These are phyloP conservation scores for Neuroterus valhalla DNA, from an alignment of 1,140 invertebrate species.

Conservation along the genomic window DNA sequence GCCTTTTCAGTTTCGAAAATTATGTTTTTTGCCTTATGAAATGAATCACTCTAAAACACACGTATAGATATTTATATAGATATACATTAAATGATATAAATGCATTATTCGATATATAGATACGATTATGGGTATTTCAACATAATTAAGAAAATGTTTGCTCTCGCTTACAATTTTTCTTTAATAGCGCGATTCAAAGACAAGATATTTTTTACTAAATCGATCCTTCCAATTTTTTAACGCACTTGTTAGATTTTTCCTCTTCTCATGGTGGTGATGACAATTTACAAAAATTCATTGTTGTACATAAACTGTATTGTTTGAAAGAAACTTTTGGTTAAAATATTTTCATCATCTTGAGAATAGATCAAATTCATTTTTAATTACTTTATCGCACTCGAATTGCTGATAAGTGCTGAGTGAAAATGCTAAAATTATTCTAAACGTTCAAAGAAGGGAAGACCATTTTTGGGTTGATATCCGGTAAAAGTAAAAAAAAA, in stretches of 20 bases:
- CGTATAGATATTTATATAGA: slow-evolving; percentile 52
- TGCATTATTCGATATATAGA: slow-evolving; percentile 24
- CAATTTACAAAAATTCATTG: not conserved
- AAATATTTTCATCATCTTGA: not conserved
- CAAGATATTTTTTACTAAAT: slow-evolving; percentile 39
- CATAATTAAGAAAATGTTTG: slow-evolving; percentile 40
- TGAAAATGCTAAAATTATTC: no score
- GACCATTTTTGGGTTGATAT: no score
- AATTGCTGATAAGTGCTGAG: no score
- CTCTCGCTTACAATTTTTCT: slow-evolving; percentile 25
- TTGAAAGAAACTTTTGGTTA: not conserved
- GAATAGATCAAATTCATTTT: not conserved
- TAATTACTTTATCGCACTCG: no score
- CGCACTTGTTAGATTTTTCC: not conserved
- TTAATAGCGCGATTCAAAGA: slow-evolving; percentile 40
- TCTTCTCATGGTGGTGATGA: not conserved
- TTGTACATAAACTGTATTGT: not conserved
- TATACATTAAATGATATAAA: slow-evolving; percentile 40
- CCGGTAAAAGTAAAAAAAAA: no score
- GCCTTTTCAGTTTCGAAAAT: no score
- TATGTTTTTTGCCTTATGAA: no score
- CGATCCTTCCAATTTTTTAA: slow-evolving; percentile 14
- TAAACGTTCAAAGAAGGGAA: no score
- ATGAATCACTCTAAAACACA: no score
- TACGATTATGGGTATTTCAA: slow-evolving; percentile 36